Base-by-base conservation (phyloP, 2,888 invertebrate genomes). In the Unio pictorum region DNA sequence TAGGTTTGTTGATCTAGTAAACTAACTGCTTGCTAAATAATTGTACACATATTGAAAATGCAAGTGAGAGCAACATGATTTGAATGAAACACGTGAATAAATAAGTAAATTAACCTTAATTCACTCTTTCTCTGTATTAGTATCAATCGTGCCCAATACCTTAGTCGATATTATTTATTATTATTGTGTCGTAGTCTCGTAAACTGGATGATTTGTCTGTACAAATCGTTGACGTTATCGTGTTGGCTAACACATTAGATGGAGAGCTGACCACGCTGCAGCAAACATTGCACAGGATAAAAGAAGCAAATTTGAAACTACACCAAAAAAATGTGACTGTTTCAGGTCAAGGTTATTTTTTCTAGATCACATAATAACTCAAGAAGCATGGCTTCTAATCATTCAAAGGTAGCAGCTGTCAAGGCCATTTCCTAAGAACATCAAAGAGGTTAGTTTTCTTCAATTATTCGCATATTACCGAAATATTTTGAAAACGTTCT, bases 191-290 rank as follows among this genome's bases (percentile, higher is more conserved):
- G 30, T 30, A 4, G 30, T 30, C 30, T 30, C 30, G 4, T 30
- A 4, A 30, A 23, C 23, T 71, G 60, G 55, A 64, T 61, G 18
- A 65, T 54, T 61, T 72, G 72, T 55, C 28, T 67, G 23, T 18
- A 2, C 68, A 68, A 63, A n/a, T 68, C 56, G 62, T 65, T 61
- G 67, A 71, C 57, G 64, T 67, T 7, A 71, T 71, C 23, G 62
- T 71, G 6, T 61, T 67, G 23, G 61, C 64, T 4, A 71, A 67
- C 56, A 64, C 67, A 54, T 72, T 68, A 60, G 62, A 72, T 30
- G 61, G 67, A n/a, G 64, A 60, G 5, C 28, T 71, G 7, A 23
- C 23, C 8, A 68, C 60, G 26, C 62, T 71, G 2, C 54, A 30
- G 23, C 62, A 67, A 55, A 55, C 55, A 20, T 64, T 61, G 11